These are phyloP conservation scores for Drosophila cracens DNA, from an alignment of 2,888 invertebrate genomes.

Conservation along the genomic window DNA sequence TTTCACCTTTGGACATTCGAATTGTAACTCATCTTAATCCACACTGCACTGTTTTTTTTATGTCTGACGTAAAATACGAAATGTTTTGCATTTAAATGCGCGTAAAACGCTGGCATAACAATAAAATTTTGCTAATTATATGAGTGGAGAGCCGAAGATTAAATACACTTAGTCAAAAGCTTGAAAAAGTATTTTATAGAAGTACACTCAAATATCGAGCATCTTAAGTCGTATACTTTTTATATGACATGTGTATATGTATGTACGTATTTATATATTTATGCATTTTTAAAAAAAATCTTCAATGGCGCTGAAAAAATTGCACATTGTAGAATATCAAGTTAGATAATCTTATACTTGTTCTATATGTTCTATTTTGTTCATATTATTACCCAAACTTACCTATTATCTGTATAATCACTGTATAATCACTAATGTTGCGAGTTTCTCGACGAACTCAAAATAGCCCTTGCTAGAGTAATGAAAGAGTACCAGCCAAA, in stretches of 20 bases:
- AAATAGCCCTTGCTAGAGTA: conserved; percentile 12
- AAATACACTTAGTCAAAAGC: conserved; percentile 30
- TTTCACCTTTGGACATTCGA: conserved; percentile 6
- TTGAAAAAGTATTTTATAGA: neutral
- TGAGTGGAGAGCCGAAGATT: neutral
- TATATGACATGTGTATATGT: neutral
- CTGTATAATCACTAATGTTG: neutral
- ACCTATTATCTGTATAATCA: neutral
- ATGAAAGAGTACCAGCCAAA: conserved; percentile 38
- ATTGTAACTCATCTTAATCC: conserved; percentile 7
- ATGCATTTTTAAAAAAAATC: neutral
- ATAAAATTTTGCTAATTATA: conserved; percentile 13
- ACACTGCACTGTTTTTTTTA: conserved; percentile 19
- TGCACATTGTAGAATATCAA: neutral
- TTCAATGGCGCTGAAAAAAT: neutral
- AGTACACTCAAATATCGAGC: too few species aligned
- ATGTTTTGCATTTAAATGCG: conserved; percentile 48
- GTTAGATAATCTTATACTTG: neutral
- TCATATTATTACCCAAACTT: neutral
- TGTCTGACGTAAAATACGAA: conserved; percentile 63
- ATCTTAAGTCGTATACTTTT: neutral
- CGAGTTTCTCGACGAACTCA: neutral
- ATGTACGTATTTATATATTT: neutral
- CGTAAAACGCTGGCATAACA: conserved; percentile 49
- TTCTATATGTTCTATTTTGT: neutral